Base-by-base conservation (phyloP, 1,140 invertebrate species). In the Subanguina moxae region DNA sequence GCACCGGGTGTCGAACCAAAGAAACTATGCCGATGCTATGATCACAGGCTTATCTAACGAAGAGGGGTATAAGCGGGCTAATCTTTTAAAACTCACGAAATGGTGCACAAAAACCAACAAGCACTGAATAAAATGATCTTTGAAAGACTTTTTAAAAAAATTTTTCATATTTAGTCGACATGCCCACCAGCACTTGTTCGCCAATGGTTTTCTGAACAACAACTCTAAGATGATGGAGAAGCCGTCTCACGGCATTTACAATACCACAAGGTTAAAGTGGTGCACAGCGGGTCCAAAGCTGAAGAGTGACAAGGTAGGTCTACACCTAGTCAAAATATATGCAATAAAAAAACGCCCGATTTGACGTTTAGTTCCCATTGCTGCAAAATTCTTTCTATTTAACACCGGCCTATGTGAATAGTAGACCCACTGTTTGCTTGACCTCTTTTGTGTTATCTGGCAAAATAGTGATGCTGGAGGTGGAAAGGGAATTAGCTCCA, bases 391-490 rank as follows among this genome's bases (percentile, higher is more conserved):
- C 76, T 17, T 62, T 56, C 25, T 73, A 45, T n/a, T 46, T 78
- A 13, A 78, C 76, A 28, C 73, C 77, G 17, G 62, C 76, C 3
- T 48, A 42, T 25, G 70, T 80, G 42, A 78, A 70, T 43, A 75
- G 67, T 72, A 62, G 75, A 21, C 77, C 75, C 1, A 76, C 75
- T 38, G 67, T 73, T 21, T 76, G 75, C 46, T 52, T 76, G n/a
- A 76, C 75, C 1, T 59, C 62, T 1, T 76, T 76, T 48, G 59
- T 76, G n/a, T 15, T 61, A n/a, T 57, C 52, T 56, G 75, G 75
- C 17, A 77, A 75, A 45, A 62, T 32, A 17, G 74, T 76, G n/a
- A 74, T 76, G 74, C 57, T 76, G 65, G 74, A 76, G 58, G 75
- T 76, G 23, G 43, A 46, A n/a, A 52, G 52, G 17, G 48, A 58